phyloP scores from a whole-genome alignment of 2,797 vertebrate genomes.

The Gambelia wislizenii region DNA sequence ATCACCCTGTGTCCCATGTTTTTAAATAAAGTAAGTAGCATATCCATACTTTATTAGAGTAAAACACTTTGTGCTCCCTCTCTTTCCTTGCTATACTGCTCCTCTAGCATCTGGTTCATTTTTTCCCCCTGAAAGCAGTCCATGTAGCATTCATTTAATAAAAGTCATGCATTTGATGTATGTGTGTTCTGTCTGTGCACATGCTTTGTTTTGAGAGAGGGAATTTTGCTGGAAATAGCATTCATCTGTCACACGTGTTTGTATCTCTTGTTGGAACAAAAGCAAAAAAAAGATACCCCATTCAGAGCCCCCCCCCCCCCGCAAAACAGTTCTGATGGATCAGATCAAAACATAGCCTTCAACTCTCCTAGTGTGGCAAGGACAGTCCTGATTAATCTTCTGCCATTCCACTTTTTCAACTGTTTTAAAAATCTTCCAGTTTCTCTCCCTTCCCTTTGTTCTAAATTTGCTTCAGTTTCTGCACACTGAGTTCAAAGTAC shows the following conservation, averaged over 20 bases:
- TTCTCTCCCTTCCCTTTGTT: too few relatives aligned
- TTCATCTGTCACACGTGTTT: background rate
- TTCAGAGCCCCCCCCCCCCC: background rate
- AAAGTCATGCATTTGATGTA: background rate
- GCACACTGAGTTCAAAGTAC: too few relatives aligned
- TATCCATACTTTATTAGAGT: too few relatives aligned
- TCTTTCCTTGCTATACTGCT: background rate
- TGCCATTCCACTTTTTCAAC: too few relatives aligned
- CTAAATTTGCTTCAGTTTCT: too few relatives aligned
- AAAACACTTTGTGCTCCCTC: background rate
- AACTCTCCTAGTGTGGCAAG: too few relatives aligned
- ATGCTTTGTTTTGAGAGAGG: background rate
- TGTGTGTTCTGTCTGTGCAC: background rate
- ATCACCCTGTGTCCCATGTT: too few relatives aligned
- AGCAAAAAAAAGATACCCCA: background rate
- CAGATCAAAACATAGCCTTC: too few relatives aligned
- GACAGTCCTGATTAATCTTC: too few relatives aligned
- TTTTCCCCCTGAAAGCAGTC: background rate
- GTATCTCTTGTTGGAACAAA: background rate
- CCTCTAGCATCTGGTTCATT: background rate
- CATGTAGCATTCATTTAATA: background rate
- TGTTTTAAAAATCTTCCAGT: too few relatives aligned
- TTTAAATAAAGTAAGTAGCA: too few relatives aligned
- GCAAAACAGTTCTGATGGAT: background rate
- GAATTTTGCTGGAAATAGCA: background rate